Base-by-base conservation (phyloP, 2,888 invertebrate genomes). In the Athetis lepigone region DNA sequence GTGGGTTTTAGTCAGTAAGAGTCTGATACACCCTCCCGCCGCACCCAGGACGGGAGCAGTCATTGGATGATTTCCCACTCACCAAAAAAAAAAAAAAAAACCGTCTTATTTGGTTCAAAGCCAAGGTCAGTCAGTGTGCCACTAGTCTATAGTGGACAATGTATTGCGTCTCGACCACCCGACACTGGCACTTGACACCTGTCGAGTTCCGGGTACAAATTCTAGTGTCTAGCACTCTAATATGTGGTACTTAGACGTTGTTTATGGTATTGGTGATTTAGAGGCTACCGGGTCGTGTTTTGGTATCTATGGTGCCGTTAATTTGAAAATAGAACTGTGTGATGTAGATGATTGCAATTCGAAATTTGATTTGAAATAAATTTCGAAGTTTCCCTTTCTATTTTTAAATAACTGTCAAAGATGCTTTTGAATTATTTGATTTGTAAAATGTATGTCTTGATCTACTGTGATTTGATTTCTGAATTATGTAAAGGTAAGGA, bases 141-240 rank as follows among this genome's bases (percentile, higher is more conserved):
- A 70, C 51, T 66, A 70, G 66, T 47, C 61, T 40, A 66, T 27
- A 49, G 11, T 33, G 65, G 65, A 70, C 75, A 62, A 69, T 81
- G 79, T 77, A 77, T 75, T 57, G 59, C 13, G 36, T 37, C n/a
- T 36, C 27, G 57, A 57, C 19, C 54, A 78, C 63, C 23, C 67
- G 74, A 66, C 52, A 61, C 75, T 72, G 84, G 64, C 80, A 91
- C 77, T 52, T 54, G 91, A 92, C 82, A 83, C 88, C 63, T 47
- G 64, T 60, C 58, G 58, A 63, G 85, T 92, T 92, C 92, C 88
- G 85, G 85, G 92, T 92, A 92, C 69, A 66, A 75, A 85, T 86
- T 85, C 88, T 90, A 92, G 89, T 75, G 76, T 75, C 86, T 89
- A 89, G 89, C 84, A 76, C 75, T 50, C 84, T 87, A 85, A 85